These are phyloP conservation scores for Tachycineta bicolor DNA, from an alignment of 2,113 vertebrate species.

Conservation along the genomic window DNA sequence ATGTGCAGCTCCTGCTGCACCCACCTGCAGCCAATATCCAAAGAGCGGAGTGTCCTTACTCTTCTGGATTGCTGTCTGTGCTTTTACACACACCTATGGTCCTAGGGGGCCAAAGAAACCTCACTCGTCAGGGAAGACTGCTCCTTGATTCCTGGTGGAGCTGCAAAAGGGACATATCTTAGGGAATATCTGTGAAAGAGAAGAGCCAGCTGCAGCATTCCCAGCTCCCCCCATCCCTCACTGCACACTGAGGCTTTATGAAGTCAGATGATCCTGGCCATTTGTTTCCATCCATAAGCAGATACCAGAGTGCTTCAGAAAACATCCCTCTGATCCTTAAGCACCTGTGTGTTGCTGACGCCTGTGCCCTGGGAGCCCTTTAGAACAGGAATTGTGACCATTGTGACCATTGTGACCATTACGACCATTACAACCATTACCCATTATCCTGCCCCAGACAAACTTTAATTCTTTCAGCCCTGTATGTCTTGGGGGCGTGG, in stretches of 20 bases:
- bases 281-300: neutral
- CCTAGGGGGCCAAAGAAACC: neutral
- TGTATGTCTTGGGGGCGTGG: fast-evolving
- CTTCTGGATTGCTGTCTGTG: neutral
- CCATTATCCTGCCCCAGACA: neutral
- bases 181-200: neutral
- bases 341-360: neutral
- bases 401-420: neutral
- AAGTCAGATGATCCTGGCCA: neutral
- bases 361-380: neutral
- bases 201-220: neutral
- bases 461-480: neutral
- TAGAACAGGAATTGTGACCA: neutral
- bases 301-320: neutral
- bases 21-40: neutral
- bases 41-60: neutral
- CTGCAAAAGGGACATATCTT: neutral
- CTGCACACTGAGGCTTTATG: neutral
- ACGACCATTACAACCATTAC: neutral
- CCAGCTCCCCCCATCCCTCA: neutral
- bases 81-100: neutral
- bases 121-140: too few relatives aligned
- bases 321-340: neutral
- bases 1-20: neutral
- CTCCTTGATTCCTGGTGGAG: neutral